phyloP scores from a whole-genome alignment of 1,140 invertebrate genomes.

The Coenobita brevimanus region DNA sequence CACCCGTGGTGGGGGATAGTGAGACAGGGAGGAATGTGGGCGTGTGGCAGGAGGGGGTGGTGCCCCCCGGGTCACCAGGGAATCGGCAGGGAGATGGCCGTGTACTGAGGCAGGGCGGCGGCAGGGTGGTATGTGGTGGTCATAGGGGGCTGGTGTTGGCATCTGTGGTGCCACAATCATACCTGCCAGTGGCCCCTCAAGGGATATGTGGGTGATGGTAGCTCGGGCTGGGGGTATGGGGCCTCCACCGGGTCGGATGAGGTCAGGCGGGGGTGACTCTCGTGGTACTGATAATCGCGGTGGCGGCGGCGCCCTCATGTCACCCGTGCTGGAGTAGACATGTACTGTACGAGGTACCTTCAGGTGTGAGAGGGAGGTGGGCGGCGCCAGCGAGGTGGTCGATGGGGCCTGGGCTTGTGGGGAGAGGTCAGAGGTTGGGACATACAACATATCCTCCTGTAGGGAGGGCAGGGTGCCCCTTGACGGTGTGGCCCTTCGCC shows the following conservation, averaged over 20 bases:
- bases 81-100: conserved; percentile 63
- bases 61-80: conserved; percentile 35
- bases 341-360: conserved; percentile 57
- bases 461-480: conserved; percentile 56
- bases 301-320: conserved; percentile 57
- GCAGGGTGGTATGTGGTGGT: conserved; percentile 54
- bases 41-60: conserved; percentile 36
- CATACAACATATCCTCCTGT: conserved; percentile 67
- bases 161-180: conserved; percentile 43
- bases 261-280: conserved; percentile 57
- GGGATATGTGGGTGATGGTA: conserved; percentile 30
- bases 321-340: conserved; percentile 54
- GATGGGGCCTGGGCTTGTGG: conserved; percentile 23
- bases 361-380: conserved; percentile 51
- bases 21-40: conserved; percentile 58
- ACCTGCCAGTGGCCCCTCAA: conserved; percentile 47
- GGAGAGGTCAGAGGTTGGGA: conserved; percentile 59
- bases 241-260: conserved; percentile 42
- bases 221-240: conserved; percentile 37
- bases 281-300: conserved; percentile 41
- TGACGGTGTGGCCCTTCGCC: conserved; percentile 34
- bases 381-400: conserved; percentile 26
- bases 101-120: conserved; percentile 66
- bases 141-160: conserved; percentile 38
- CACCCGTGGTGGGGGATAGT: conserved; percentile 49